Evolutionary conservation across 2,888 invertebrate species (phyloP).

Genomic region (Scaeva pyrastri): DNA sequence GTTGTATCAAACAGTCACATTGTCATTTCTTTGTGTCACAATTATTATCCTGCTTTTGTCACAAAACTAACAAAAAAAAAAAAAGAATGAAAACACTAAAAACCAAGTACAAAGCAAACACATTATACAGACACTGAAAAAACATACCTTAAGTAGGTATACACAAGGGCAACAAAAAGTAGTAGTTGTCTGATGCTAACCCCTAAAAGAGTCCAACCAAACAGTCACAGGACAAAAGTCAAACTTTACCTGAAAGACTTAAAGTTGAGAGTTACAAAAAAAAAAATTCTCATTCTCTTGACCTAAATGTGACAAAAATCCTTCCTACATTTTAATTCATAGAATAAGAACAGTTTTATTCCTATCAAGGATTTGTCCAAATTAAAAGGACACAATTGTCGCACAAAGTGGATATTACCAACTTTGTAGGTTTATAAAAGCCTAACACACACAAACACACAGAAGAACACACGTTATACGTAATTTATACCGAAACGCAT

Average conservation of each 20-base stretch:
- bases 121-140: not conserved
- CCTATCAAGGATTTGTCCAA: slow-evolving; percentile 17
- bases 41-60: not conserved
- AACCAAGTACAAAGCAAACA: slow-evolving; percentile 1
- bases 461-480: not conserved
- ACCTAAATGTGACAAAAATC: slow-evolving; percentile 22
- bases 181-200: not conserved
- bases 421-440: not conserved
- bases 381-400: slow-evolving; percentile 30
- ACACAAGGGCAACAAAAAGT: slow-evolving; percentile 10
- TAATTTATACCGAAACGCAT: not conserved
- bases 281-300: slow-evolving; percentile 38
- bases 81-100: slow-evolving; percentile 5
- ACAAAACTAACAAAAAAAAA: not conserved
- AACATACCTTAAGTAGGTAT: not conserved
- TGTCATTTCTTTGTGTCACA: slow-evolving; percentile 15
- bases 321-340: not conserved
- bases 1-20: slow-evolving; percentile 41
- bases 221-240: slow-evolving; percentile 19
- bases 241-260: not conserved
- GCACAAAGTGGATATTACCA: not conserved
- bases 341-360: not conserved
- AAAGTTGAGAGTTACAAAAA: not conserved
- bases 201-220: not conserved
- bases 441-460: not conserved